Evolutionary conservation across 2,888 invertebrate species (phyloP).

Genomic region (Theretra japonica): DNA sequence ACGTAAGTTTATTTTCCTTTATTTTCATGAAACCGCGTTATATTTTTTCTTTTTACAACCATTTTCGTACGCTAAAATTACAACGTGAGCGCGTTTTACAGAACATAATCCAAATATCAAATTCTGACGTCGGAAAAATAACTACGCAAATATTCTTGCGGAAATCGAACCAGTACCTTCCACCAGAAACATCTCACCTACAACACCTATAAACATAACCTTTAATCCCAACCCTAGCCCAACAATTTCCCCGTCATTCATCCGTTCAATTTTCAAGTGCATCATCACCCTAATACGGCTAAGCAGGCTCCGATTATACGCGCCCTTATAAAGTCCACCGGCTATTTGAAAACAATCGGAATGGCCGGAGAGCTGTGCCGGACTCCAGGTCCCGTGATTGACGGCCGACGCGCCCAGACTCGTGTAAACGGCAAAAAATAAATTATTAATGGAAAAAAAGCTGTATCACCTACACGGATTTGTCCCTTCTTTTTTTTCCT

Average conservation of each 20-base stretch:
- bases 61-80: too few species aligned
- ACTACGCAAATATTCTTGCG: too few species aligned
- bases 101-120: too few species aligned
- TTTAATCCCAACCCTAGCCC: too few species aligned
- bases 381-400: constrained; percentile 50
- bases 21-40: too few species aligned
- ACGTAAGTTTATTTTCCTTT: too few species aligned
- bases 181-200: too few species aligned
- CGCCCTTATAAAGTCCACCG: constrained; percentile 50
- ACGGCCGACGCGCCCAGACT: constrained; percentile 49
- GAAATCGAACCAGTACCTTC: too few species aligned
- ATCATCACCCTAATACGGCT: constrained; percentile 9
- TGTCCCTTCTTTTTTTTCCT: constrained; percentile 18
- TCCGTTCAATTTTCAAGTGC: constrained; percentile 8
- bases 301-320: constrained; percentile 54
- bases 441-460: constrained; percentile 34
- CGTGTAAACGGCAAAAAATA: constrained; percentile 49
- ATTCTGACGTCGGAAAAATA: too few species aligned
- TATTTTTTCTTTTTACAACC: too few species aligned
- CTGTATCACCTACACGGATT: constrained; percentile 26
- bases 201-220: too few species aligned
- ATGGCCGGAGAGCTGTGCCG: constrained; percentile 10
- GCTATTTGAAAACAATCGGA: constrained; percentile 70
- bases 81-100: too few species aligned
- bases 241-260: constrained; percentile 1